Evolutionary conservation across 2,797 vertebrate genomes (phyloP).

Genomic region (Esox masquinongy): DNA sequence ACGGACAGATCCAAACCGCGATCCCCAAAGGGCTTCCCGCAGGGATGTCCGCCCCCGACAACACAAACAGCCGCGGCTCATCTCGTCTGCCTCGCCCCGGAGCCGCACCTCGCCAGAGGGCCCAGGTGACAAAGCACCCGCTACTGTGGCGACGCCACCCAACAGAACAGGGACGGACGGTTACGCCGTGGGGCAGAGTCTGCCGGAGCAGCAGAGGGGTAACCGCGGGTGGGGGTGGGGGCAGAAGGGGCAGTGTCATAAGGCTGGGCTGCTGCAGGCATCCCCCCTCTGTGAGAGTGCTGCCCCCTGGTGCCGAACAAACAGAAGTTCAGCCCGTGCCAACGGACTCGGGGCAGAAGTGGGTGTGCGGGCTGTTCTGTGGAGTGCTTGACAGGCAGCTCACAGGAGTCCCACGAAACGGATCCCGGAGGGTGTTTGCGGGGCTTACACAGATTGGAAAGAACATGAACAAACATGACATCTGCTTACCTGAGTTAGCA

Average conservation of each 20-base stretch:
- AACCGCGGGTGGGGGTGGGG: neutral
- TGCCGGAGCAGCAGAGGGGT: neutral
- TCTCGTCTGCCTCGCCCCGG: slow-evolving; percentile 12
- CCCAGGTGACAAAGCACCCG: slow-evolving; percentile 4
- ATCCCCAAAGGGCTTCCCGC: slow-evolving; percentile 2
- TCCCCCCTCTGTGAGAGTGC: slow-evolving; percentile 23
- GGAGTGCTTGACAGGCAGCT: neutral
- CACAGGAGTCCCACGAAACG: neutral
- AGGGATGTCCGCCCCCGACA: neutral
- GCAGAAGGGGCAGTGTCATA: slow-evolving; percentile 18
- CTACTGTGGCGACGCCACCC: slow-evolving; percentile 1
- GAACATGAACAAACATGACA: neutral
- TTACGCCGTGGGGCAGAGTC: slow-evolving; percentile 5
- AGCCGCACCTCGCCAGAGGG: slow-evolving; percentile 10
- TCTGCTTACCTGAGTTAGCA: slow-evolving; percentile 66
- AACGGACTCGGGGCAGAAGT: neutral
- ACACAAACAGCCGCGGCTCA: slow-evolving; percentile 21
- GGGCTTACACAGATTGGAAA: neutral
- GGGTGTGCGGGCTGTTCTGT: neutral
- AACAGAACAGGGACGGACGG: slow-evolving; percentile 16
- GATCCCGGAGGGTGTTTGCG: neutral
- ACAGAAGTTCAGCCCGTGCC: slow-evolving; percentile 25
- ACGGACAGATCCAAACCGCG: slow-evolving; percentile 23
- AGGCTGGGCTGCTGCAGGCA: slow-evolving; percentile 3
- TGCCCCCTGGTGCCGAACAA: slow-evolving; percentile 74